Evolutionary conservation across 2,797 vertebrate genomes (phyloP).

Genomic region (Zalophus californianus): DNA sequence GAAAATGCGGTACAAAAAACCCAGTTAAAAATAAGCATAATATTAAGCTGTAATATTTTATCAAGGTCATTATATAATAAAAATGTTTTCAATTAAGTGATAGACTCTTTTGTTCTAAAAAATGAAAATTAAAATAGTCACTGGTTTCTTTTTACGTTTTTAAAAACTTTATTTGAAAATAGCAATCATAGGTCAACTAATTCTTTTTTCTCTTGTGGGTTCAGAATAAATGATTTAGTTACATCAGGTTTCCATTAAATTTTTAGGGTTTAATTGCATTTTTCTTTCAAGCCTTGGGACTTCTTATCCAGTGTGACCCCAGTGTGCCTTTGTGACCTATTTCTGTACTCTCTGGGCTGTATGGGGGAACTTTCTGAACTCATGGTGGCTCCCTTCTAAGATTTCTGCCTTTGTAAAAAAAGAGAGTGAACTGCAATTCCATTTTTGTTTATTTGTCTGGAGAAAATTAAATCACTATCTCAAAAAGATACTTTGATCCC

Average conservation of each 20-base stretch:
- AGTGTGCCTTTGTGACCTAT: neutral
- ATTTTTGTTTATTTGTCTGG: neutral
- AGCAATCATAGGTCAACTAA: neutral
- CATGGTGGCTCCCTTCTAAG: neutral
- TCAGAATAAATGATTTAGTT: neutral
- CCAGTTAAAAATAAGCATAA: slow-evolving; percentile 14
- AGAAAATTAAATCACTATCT: neutral
- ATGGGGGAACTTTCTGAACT: neutral
- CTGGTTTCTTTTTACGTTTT: neutral
- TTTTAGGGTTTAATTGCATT: neutral
- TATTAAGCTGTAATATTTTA: slow-evolving; percentile 46
- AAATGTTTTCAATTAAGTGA: neutral
- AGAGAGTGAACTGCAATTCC: neutral
- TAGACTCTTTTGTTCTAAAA: neutral
- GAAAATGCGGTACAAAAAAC: neutral
- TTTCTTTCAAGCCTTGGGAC: neutral
- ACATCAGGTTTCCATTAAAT: neutral
- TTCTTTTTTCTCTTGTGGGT: neutral
- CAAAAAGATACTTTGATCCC: neutral
- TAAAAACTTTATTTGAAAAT: slow-evolving; percentile 21
- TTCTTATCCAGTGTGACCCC: neutral
- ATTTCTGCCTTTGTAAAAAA: neutral
- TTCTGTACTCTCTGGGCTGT: neutral
- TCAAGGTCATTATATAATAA: neutral
- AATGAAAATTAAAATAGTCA: neutral